Evolutionary conservation across 1,140 invertebrate species (phyloP), one percentile per base, ranked within the genome.

Genomic region (Glossosoma conforme): DNA sequence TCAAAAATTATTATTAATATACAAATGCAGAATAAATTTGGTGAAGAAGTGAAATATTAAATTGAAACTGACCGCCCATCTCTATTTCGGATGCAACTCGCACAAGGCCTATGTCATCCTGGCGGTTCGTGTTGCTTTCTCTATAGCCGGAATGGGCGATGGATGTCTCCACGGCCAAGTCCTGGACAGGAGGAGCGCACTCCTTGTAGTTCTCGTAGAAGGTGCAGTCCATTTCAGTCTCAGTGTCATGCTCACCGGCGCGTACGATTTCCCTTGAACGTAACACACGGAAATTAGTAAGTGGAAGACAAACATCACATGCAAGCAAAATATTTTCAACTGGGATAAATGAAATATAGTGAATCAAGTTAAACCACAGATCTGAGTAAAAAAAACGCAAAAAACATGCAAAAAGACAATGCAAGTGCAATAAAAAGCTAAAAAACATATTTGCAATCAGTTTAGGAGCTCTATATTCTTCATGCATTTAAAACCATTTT

Each of bases 101-200:
- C 1, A 83, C 60, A 1, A 84, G 41, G 6, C 77, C 79, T 17
- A 84, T 80, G 54, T 84, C 82, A 56, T 83, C 78, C 53, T 72
- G 65, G 56, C 77, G 77, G 41, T 75, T 77, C 15, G 55, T 63
- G 30, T 75, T 62, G 11, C 63, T 68, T 58, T 79, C 67, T 2
- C 56, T 61, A 44, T 71, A 84, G 0, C 70, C 70, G 3, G 66
- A 62, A 56, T 83, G 79, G 2, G 71, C 63, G 24, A 74, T 66
- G 1, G 60, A 52, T 11, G 58, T 35, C 9, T 64, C 57, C 3
- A 73, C 64, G 0, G 56, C 15, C 2, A 70, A 60, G 35, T 76
- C 69, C 52, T 72, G 65, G 0, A 63, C 59, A 2, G 65, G 66
- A 13, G 70, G 69, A 1, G 70, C 70, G 28, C 72, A 76, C 1